phyloP scores from a whole-genome alignment of 2,113 vertebrate species.

The Castor canadensis region DNA sequence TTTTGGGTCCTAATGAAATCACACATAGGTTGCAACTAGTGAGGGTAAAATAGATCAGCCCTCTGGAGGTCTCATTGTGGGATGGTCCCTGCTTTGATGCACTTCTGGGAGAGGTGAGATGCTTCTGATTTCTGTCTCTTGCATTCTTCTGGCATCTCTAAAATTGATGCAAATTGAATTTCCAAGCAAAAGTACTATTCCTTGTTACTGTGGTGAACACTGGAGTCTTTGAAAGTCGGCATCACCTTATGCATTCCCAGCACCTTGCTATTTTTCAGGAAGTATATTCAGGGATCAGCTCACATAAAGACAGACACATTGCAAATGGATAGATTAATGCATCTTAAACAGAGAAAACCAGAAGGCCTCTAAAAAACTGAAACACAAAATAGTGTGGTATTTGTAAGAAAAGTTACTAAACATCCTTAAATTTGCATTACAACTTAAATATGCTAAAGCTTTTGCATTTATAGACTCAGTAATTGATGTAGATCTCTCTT shows the following conservation, averaged over 20 bases:
- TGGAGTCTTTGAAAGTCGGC: constrained; percentile 55
- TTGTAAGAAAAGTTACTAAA: constrained; percentile 70
- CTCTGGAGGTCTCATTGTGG: not conserved
- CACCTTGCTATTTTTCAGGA: constrained; percentile 1
- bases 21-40: not conserved
- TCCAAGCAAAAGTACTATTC: constrained; percentile 68
- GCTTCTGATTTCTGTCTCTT: constrained; percentile 44
- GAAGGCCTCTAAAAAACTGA: not conserved
- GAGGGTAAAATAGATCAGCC: not conserved
- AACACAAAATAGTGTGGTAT: constrained; percentile 14
- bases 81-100: not conserved
- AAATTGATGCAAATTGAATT: constrained; percentile 74
- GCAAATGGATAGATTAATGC: not conserved
- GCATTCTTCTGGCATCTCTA: constrained; percentile 62
- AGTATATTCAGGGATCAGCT: not conserved
- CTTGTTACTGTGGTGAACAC: constrained; percentile 32
- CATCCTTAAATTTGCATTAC: constrained; percentile 60
- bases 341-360: constrained; percentile 28
- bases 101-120: not conserved
- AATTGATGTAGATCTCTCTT: constrained; percentile 79
- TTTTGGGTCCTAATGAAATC: not conserved
- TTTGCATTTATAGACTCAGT: constrained; percentile 73
- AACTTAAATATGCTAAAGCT: constrained; percentile 57
- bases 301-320: not conserved
- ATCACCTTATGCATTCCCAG: not conserved